Evolutionary conservation across 2,113 vertebrate genomes (phyloP), one percentile per base, ranked within the genome.

Genomic region (Periophthalmus modestus): DNA sequence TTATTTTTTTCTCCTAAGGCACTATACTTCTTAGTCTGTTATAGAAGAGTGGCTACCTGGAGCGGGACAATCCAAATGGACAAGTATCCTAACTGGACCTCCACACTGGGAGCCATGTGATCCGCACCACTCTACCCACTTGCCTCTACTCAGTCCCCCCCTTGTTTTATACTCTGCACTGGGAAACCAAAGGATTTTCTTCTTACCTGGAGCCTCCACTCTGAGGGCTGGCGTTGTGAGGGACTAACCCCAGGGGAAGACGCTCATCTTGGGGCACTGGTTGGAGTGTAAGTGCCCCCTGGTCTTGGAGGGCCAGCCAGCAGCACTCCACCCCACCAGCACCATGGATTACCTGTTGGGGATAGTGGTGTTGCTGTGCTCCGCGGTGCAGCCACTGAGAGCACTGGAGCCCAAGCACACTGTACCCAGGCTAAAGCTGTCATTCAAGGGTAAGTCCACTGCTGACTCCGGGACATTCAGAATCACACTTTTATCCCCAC

Each of bases 391-490:
- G 91, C 91, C 92, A 4, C 93, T 93, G 71, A 93, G 90, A 93
- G 95, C 93, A 82, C 93, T 91, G 67, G 94, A 95, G 87, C 93
- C 93, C 88, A 96, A 94, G 93, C 96, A 92, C 93, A 96, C 95
- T n/a, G 96, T 96, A 85, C 97, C 97, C 18, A 94, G 97, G 87
- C 95, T 99, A 89, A 97, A 94, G 95, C 95, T 99, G 69, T 95
- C 97, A 81, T 97, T 96, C 90, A 98, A 96, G 94, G 97, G 97
- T 98, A 95, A 96, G 94, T 79, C 58, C 68, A 21, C 75, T 87
- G 57, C 59, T 77, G 69, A 76, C 85, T 85, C 75, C 74, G 59
- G 84, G 79, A 71, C 74, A 80, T 46, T 68, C 4, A 43, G 76
- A 65, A 46, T 63, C 14, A 6, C 33, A 2, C 33, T 85, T 82